Conservation (phyloP, 1,140 invertebrate species). For the Pseudomyrmex flavicornis region DNA sequence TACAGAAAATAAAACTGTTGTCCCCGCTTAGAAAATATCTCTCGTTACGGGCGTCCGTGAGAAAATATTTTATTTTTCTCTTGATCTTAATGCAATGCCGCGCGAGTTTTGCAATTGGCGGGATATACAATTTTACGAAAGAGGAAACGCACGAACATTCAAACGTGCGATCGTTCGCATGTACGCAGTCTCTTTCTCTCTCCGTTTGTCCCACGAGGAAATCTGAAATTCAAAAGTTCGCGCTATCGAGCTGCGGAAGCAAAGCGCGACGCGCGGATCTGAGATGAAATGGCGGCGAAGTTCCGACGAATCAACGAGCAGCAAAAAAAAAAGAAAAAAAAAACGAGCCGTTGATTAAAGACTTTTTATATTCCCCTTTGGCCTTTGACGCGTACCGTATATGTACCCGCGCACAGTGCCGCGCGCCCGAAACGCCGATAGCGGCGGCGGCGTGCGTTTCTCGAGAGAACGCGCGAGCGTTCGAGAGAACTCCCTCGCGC, state of each 20-base stretch:
- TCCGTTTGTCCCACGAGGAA: neutral
- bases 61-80: no score
- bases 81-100: no score
- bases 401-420: neutral
- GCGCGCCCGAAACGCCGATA: slow-evolving; percentile 4
- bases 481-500: no score
- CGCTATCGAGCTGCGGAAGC: neutral
- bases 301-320: slow-evolving; percentile 40
- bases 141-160: neutral
- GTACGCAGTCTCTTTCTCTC: neutral
- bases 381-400: slow-evolving; percentile 33
- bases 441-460: slow-evolving; percentile 22
- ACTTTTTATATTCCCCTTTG: slow-evolving; percentile 50
- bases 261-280: slow-evolving; percentile 24
- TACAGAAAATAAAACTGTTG: slow-evolving; percentile 1
- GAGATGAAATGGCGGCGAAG: slow-evolving; percentile 46
- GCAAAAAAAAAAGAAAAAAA: neutral
- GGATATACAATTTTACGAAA: neutral
- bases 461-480: slow-evolving; percentile 15
- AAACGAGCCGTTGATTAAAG: slow-evolving; percentile 54
- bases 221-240: slow-evolving; percentile 50
- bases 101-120: no score
- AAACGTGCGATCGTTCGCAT: neutral
- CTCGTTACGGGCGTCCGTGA: neutral
- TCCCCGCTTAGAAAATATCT: neutral